Evolutionary conservation across 2,888 invertebrate species (phyloP), one percentile per base, ranked within the genome.

Genomic region (Drosophila ustulata): DNA sequence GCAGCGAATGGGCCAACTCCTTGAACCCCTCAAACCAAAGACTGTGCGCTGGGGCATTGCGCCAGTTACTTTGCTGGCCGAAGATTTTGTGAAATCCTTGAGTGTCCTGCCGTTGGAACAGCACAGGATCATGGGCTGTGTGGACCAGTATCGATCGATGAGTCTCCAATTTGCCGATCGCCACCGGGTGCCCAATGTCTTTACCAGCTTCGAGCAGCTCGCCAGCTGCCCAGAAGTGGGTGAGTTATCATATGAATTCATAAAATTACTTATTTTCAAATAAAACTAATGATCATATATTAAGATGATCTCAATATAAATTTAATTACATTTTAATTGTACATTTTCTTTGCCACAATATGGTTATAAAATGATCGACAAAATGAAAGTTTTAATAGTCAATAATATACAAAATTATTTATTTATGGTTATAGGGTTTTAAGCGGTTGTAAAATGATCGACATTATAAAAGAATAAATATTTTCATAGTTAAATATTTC

Each of bases 11-110:
- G 43, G 65, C 59, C 59, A 34, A 7, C 41, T n/a, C 32, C 9
- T 1, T 45, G 32, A 56, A 13, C 55, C 5, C 52, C 56, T 4
- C 34, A 9, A 26, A 7, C 32, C 8, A 8, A 23, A 25, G 25
- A 66, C 59, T 1, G 37, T 89, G 4, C 77, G 86, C 11, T 98
- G 98, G 98, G 98, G 97, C 52, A 95, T 98, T 75, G 95, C 95
- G 0, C 95, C 96, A 37, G 95, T 96, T 45, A 97, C 97, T 1
- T 95, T 96, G 93, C 97, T 97, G 82, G 95, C 95, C 46, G 94
- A 96, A 90, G 98, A 98, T 92, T 98, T 98, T 92, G 94, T 95
- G 9, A 94, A 94, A 0, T 96, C 96, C 6, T 77, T 96, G 72
- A 93, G 93, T 58, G 94, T 94, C 6, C 92, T 96, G 53, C 94